Percentiles rank a stretch among this genome's conserved stretches.
phyloP scores from a whole-genome alignment of 1,140 invertebrate genomes.

The Macrocentrus cingulum region DNA sequence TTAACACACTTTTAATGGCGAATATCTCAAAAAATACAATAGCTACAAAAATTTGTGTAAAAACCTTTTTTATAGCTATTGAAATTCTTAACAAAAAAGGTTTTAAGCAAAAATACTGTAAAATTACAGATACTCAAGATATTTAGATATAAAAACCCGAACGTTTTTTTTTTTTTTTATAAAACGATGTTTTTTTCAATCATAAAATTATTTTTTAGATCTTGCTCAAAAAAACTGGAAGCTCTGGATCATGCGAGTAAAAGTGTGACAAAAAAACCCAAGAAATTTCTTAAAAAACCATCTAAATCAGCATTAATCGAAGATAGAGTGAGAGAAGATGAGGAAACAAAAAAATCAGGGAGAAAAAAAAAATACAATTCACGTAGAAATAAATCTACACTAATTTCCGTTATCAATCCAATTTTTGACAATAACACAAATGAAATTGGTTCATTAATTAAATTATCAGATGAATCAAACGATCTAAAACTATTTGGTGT shows the following conservation, averaged over 20 bases:
- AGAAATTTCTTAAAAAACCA: slow-evolving; percentile 46
- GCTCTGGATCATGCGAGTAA: slow-evolving; percentile 55
- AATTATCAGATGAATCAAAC: slow-evolving; percentile 21
- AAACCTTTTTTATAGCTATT: too few species aligned
- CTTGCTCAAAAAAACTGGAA: slow-evolving; percentile 62
- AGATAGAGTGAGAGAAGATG: slow-evolving; percentile 35
- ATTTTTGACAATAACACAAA: slow-evolving; percentile 13
- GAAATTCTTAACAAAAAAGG: too few species aligned
- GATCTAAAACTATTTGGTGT: slow-evolving; percentile 49
- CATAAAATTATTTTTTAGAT: slow-evolving; percentile 42
- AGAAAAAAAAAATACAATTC: slow-evolving; percentile 48
- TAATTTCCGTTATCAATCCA: slow-evolving; percentile 1
- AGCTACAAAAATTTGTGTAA: too few species aligned
- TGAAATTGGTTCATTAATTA: slow-evolving; percentile 4
- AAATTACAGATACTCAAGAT: too few species aligned
- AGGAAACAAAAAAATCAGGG: slow-evolving; percentile 48
- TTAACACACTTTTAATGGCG: too few species aligned
- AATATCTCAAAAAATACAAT: too few species aligned
- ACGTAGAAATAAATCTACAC: background rate
- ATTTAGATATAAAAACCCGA: too few species aligned
- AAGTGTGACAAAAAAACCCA: slow-evolving; percentile 54
- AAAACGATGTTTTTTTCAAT: slow-evolving; percentile 14
- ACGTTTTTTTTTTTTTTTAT: too few species aligned
- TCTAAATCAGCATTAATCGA: slow-evolving; percentile 43
- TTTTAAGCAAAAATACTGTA: too few species aligned